phyloP scores from a whole-genome alignment of 2,797 vertebrate species.

The Galago senegalensis region DNA sequence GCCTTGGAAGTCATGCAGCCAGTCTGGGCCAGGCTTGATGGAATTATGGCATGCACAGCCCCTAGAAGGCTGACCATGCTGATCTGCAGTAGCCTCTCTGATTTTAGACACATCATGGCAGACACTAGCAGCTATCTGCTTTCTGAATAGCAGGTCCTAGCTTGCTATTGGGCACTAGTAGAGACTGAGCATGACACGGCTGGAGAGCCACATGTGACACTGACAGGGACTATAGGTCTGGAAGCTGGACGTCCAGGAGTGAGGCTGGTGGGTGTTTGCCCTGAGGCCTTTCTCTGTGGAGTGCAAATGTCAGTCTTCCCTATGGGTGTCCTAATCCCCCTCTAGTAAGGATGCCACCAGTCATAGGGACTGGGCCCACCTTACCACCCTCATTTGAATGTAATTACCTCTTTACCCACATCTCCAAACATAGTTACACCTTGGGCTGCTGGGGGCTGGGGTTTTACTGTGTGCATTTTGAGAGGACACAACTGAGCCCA shows the following conservation, averaged over 20 bases:
- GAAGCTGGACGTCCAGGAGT: too few relatives aligned
- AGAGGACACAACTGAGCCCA: background rate
- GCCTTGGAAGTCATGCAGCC: background rate
- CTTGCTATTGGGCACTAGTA: background rate
- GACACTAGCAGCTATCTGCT: too few relatives aligned
- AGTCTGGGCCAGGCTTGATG: accelerated
- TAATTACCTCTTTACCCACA: background rate
- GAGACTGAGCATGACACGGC: background rate
- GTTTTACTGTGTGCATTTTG: background rate
- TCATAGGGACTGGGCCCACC: accelerated
- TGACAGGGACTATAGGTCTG: too few relatives aligned
- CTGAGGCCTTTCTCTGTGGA: background rate
- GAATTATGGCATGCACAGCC: background rate
- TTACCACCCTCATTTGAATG: background rate
- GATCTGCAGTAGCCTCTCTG: background rate
- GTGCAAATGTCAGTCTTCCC: background rate
- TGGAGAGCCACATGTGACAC: background rate
- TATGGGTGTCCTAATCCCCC: too few relatives aligned
- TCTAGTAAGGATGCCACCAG: accelerated
- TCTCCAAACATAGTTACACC: background rate
- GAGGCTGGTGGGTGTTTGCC: too few relatives aligned
- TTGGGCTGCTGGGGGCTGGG: background rate
- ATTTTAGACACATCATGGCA: background rate
- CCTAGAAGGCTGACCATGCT: background rate
- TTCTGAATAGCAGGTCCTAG: background rate